Conservation (phyloP, 2,113 vertebrate species). For the Osmerus mordax region DNA sequence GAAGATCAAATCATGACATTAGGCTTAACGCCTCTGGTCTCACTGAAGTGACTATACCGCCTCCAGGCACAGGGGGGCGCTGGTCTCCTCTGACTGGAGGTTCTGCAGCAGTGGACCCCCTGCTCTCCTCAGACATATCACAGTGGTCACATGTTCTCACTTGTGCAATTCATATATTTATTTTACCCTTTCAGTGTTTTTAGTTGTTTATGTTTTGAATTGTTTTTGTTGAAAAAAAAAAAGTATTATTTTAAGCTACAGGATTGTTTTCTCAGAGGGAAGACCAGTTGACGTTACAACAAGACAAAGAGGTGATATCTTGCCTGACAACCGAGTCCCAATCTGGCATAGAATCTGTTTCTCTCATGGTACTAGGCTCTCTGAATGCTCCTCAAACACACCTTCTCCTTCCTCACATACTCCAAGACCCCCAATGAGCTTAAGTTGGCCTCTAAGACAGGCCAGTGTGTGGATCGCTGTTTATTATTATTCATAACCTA, state of each 20-base stretch:
- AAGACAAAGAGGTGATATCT: neutral
- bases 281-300: neutral
- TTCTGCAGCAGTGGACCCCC: conserved; percentile 52
- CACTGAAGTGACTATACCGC: conserved; percentile 51
- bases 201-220: conserved; percentile 68
- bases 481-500: too few relatives aligned
- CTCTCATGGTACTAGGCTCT: too few relatives aligned
- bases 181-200: conserved; percentile 86
- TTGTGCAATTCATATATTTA: conserved; percentile 96
- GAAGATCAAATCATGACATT: conserved; percentile 97
- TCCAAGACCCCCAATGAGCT: too few relatives aligned
- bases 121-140: conserved; percentile 58
- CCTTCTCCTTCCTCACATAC: too few relatives aligned
- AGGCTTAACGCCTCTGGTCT: conserved; percentile 31
- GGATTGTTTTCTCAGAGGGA: conserved; percentile 37
- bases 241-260: conserved; percentile 47
- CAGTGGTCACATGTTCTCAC: conserved; percentile 80
- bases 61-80: conserved; percentile 19
- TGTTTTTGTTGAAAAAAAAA: conserved; percentile 55
- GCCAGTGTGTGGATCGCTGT: too few relatives aligned
- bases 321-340: too few relatives aligned
- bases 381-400: too few relatives aligned
- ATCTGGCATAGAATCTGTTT: too few relatives aligned
- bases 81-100: neutral
- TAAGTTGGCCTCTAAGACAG: too few relatives aligned